A percentile compares a stretch with the other conserved stretches of the same genome.
These are phyloP conservation scores for Macroramphosus scolopax DNA, from an alignment of 2,797 vertebrate species.

Conservation along the genomic window DNA sequence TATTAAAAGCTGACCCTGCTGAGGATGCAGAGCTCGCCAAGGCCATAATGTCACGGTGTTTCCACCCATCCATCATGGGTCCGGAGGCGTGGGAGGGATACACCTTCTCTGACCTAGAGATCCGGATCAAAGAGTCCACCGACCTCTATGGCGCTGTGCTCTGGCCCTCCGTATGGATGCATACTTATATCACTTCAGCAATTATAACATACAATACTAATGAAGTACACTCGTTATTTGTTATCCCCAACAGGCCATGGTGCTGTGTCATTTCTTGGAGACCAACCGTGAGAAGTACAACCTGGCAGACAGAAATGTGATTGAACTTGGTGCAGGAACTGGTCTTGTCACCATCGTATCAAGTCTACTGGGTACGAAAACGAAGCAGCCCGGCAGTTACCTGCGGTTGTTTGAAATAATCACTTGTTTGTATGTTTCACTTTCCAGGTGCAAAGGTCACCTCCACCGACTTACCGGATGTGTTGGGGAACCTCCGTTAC, in stretches of 20 bases:
- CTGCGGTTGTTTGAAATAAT: too few relatives aligned
- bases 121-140: constrained; percentile 88
- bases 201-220: neutral
- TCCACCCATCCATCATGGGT: constrained; percentile 77
- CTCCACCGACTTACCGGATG: constrained; percentile 90
- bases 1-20: constrained; percentile 53
- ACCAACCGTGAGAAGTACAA: constrained; percentile 80
- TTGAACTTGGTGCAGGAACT: constrained; percentile 96
- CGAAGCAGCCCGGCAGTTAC: neutral
- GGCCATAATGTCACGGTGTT: constrained; percentile 84
- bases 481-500: constrained; percentile 89
- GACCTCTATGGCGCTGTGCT: constrained; percentile 91
- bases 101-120: constrained; percentile 83
- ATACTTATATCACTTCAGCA: neutral
- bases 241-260: constrained; percentile 81
- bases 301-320: constrained; percentile 88
- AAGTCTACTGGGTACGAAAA: constrained; percentile 84
- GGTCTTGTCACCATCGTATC: constrained; percentile 92
- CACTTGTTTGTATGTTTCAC: too few relatives aligned
- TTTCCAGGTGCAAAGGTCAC: constrained; percentile 84
- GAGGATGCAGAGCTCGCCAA: constrained; percentile 77
- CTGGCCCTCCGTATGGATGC: constrained; percentile 88
- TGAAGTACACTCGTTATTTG: neutral
- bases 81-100: constrained; percentile 87
- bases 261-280: constrained; percentile 94